Percentiles rank a stretch among this genome's conserved stretches.
Evolutionary conservation across 2,797 vertebrate species (phyloP).

Genomic region (Galago senegalensis): DNA sequence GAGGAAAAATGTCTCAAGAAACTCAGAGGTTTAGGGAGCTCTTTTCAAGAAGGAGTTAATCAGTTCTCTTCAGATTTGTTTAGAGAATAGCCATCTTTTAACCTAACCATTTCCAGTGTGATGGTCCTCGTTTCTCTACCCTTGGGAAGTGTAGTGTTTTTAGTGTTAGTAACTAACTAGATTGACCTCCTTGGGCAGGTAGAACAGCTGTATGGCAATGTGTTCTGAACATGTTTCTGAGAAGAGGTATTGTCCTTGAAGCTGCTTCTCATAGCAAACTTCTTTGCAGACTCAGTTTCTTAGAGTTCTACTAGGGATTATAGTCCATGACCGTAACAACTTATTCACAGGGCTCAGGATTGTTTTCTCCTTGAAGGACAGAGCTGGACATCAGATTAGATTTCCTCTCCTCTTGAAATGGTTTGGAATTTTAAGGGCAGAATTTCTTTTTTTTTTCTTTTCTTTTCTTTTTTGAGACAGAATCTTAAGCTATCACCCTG

Average conservation of each 20-base stretch:
- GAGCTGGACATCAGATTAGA: neutral
- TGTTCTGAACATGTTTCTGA: conserved; percentile 13
- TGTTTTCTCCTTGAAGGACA: neutral
- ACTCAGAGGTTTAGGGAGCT: neutral
- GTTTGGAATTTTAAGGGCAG: conserved; percentile 31
- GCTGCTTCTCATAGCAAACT: neutral
- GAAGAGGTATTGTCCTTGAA: neutral
- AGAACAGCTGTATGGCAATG: neutral
- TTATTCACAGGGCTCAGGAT: neutral
- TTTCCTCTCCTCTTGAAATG: conserved; percentile 38
- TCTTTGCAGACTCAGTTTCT: neutral
- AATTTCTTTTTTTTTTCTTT: neutral
- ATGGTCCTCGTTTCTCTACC: neutral
- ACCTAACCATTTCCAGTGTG: neutral
- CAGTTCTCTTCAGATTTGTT: neutral
- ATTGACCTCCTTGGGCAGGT: neutral
- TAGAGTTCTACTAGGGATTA: neutral
- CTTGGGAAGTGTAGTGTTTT: neutral
- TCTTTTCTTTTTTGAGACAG: no score
- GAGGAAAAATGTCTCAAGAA: neutral
- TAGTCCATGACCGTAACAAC: neutral
- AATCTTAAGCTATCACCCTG: no score
- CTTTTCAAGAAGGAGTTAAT: neutral
- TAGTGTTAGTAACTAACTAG: conserved; percentile 3
- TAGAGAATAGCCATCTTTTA: conserved; percentile 27